Evolutionary conservation across 2,797 vertebrate genomes (phyloP), one percentile per base, ranked within the genome.

Genomic region (Synaphobranchus kaupii): DNA sequence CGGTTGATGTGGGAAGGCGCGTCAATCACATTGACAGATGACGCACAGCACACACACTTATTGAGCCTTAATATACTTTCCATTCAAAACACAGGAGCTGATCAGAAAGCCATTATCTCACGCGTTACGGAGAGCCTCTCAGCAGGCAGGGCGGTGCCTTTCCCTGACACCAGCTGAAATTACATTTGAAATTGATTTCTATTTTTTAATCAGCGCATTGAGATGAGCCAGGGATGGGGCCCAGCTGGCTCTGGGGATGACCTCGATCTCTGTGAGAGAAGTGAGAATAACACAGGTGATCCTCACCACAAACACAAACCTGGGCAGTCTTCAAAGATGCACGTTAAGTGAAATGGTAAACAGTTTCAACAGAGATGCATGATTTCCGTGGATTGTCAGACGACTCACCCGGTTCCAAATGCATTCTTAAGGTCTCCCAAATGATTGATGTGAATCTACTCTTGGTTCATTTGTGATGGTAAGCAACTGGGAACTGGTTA

Each of bases 21-120:
- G 85, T 90, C 90, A 86, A 93, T 92, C 90, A 89, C 83, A 63
- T 84, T 28, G 17, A 10, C 50, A 8, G 0, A 83, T 88, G 76
- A 84, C 83, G 85, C 73, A 68, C 17, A 47, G 10, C 84, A 73
- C 56, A 22, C 82, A 63, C 13, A 25, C 87, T 89, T 86, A 89
- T 88, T 89, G 89, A 89, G 71, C 86, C 39, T 73, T 87, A 81
- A 73, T 84, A 54, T 12, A 52, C 85, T 90, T 78, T 88, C 83
- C 82, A 81, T 85, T 87, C 85, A 90, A 66, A 85, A 87, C 88
- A 84, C 73, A 87, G 88, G 85, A 93, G 89, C 89, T 89, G 85
- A 93, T 93, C 92, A 88, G 88, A 91, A 90, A 93, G 87, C 85
- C 87, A 94, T 94, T 91, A 93, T 90, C 87, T 88, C 56, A 71